These are phyloP conservation scores for Fopius arisanus DNA, from an alignment of 1,140 invertebrate species.

Conservation along the genomic window DNA sequence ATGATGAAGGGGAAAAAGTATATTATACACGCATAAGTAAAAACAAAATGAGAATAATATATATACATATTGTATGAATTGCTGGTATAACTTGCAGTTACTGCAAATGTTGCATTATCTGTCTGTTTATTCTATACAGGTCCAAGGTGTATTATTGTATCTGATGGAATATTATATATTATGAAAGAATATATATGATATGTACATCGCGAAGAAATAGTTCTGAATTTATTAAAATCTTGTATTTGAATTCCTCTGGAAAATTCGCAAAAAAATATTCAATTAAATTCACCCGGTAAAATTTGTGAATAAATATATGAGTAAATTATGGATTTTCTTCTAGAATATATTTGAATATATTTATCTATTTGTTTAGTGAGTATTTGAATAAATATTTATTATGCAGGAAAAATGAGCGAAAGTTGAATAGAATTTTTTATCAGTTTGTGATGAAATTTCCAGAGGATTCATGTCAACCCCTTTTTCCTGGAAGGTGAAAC, in stretches of 20 bases:
- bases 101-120: slow-evolving; percentile 54
- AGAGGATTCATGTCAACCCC: too few species aligned
- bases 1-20: slow-evolving; percentile 37
- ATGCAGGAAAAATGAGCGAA: too few species aligned
- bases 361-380: too few species aligned
- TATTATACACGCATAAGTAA: slow-evolving; percentile 47
- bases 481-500: too few species aligned
- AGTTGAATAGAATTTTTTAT: too few species aligned
- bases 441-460: too few species aligned
- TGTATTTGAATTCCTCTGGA: not conserved
- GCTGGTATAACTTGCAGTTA: slow-evolving; percentile 55
- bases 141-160: slow-evolving; percentile 59
- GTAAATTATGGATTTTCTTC: too few species aligned
- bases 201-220: slow-evolving; percentile 27
- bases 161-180: slow-evolving; percentile 55
- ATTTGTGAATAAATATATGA: too few species aligned
- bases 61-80: slow-evolving; percentile 52
- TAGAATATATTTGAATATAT: too few species aligned
- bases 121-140: slow-evolving; percentile 58
- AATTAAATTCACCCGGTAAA: too few species aligned
- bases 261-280: too few species aligned
- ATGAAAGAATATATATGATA: slow-evolving; percentile 42
- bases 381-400: too few species aligned
- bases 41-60: slow-evolving; percentile 42
- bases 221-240: not conserved